A percentile compares a stretch with the other conserved stretches of the same genome.
Conservation (phyloP, 64 coral and sea anemone species). For the Stylophora pistillata region DNA sequence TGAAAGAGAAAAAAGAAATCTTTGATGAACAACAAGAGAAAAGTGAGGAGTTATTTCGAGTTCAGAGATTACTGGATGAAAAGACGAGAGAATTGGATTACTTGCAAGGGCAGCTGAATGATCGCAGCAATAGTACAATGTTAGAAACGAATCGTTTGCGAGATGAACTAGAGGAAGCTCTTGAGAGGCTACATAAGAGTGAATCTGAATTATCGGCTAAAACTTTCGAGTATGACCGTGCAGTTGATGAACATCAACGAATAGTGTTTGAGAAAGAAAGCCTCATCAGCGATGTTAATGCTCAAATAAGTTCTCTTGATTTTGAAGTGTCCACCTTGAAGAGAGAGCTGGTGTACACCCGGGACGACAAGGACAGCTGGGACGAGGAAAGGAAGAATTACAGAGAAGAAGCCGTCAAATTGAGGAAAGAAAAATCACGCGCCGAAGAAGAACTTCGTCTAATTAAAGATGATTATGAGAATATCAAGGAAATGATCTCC, state of each 20-base stretch:
- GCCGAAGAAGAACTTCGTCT: constrained; percentile 52
- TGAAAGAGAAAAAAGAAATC: constrained; percentile 26
- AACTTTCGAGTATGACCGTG: constrained; percentile 5
- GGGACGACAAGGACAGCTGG: constrained; percentile 40
- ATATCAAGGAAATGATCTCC: constrained; percentile 51
- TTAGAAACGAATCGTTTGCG: constrained; percentile 60
- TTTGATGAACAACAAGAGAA: constrained; percentile 17
- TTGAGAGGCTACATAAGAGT: constrained; percentile 55
- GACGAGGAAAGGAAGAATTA: constrained; percentile 42
- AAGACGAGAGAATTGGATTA: constrained; percentile 30
- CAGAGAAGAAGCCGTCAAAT: constrained; percentile 37
- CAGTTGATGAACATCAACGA: constrained; percentile 7
- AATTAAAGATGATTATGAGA: constrained; percentile 67
- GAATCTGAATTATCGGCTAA: constrained; percentile 46
- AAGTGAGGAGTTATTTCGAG: background rate
- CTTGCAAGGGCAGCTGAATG: constrained; percentile 49
- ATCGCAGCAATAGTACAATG: constrained; percentile 29
- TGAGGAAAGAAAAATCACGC: constrained; percentile 49
- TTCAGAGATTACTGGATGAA: constrained; percentile 39
- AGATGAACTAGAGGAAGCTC: constrained; percentile 65
- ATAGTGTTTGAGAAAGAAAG: constrained; percentile 26
- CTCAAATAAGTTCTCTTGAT: constrained; percentile 17
- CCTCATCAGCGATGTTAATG: constrained; percentile 13
- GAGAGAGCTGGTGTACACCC: constrained; percentile 22
- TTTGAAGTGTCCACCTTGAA: constrained; percentile 24